Conservation (phyloP, 1,140 invertebrate species). For the Leptoteleia sp. region DNA sequence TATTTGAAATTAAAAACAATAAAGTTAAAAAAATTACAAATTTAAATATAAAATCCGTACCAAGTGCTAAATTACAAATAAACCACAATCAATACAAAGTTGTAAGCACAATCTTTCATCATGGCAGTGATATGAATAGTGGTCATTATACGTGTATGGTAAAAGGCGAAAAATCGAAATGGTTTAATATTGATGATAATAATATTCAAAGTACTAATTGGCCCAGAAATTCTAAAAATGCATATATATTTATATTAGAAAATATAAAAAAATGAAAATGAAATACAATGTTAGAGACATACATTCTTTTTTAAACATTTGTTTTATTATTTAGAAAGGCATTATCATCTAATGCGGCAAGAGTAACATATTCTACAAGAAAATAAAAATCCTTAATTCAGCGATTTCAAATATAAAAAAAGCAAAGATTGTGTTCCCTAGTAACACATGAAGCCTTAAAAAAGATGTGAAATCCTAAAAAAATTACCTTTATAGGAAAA, state of each 20-base stretch:
- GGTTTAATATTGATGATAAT: conserved; percentile 1
- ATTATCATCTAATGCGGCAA: too few species aligned
- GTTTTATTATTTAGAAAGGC: too few species aligned
- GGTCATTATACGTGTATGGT: conserved; percentile 25
- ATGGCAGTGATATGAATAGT: background rate
- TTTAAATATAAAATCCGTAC: conserved; percentile 16
- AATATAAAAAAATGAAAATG: too few species aligned
- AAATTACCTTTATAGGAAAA: too few species aligned
- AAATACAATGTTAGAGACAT: too few species aligned
- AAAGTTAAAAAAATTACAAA: conserved; percentile 11
- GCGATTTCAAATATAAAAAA: too few species aligned
- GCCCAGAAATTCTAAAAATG: conserved; percentile 33
- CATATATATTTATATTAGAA: conserved; percentile 17
- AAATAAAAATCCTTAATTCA: too few species aligned
- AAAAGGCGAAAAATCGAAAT: conserved; percentile 9
- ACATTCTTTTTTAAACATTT: too few species aligned
- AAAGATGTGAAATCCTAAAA: too few species aligned
- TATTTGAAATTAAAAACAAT: conserved; percentile 19
- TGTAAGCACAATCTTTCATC: conserved; percentile 20
- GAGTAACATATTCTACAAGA: too few species aligned
- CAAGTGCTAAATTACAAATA: background rate
- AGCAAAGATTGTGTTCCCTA: too few species aligned
- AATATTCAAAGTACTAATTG: background rate
- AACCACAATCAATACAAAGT: conserved; percentile 17
- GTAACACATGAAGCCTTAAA: too few species aligned